phyloP scores from a whole-genome alignment of 2,888 invertebrate species.

The Hanleya hanleyi region DNA sequence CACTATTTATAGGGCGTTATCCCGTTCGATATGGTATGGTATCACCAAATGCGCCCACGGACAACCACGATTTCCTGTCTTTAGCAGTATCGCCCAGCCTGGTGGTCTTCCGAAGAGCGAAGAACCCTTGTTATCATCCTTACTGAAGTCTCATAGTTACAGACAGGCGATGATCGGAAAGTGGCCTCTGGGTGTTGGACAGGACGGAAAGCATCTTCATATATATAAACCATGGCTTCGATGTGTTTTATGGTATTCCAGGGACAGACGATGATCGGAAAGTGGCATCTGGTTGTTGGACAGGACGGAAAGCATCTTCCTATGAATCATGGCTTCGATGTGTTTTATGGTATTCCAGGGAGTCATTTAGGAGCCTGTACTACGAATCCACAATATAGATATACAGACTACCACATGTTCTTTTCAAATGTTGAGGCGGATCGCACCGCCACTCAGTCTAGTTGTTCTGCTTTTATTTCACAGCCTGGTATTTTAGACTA shows the following conservation, averaged over 20 bases:
- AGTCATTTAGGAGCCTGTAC: constrained; percentile 22
- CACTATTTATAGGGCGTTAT: constrained; percentile 18
- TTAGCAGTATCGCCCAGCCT: constrained; percentile 30
- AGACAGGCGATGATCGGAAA: constrained; percentile 20
- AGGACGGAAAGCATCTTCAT: constrained; percentile 13
- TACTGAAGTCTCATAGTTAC: constrained; percentile 8
- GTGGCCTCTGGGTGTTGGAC: constrained; percentile 24
- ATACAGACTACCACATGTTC: constrained; percentile 26
- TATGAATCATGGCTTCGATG: constrained; percentile 22
- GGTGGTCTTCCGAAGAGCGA: constrained; percentile 18
- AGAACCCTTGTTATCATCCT: constrained; percentile 7
- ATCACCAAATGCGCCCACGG: neutral
- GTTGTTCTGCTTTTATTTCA: too few species aligned
- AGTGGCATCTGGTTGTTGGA: constrained; percentile 24
- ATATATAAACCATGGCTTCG: constrained; percentile 23
- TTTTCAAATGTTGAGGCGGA: too few species aligned
- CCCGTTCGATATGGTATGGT: constrained; percentile 28
- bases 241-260: constrained; percentile 28
- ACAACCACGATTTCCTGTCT: constrained; percentile 16
- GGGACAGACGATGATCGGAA: constrained; percentile 20
- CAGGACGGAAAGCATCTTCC: constrained; percentile 15
- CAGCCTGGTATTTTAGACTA: too few species aligned
- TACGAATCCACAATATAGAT: constrained; percentile 6
- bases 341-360: constrained; percentile 28
- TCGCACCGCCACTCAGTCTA: too few species aligned